These are phyloP conservation scores for Halotydeus destructor DNA, from an alignment of 1,140 invertebrate species.

Conservation along the genomic window DNA sequence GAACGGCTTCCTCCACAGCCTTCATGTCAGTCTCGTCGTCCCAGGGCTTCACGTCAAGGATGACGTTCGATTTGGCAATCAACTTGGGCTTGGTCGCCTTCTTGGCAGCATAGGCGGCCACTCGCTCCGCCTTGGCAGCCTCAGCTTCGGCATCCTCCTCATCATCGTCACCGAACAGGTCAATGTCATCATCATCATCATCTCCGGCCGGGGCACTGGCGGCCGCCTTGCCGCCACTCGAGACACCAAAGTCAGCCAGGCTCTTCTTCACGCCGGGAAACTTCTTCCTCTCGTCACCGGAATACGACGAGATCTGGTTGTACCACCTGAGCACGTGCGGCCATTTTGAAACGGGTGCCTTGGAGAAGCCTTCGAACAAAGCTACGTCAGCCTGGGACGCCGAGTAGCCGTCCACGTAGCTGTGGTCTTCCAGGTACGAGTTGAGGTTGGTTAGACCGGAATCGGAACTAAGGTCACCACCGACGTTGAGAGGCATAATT, in stretches of 20 bases:
- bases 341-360: background rate
- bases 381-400: constrained; percentile 11
- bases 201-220: constrained; percentile 21
- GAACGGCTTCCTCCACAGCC: constrained; percentile 54
- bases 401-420: constrained; percentile 12
- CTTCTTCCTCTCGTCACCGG: background rate
- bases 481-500: constrained; percentile 11
- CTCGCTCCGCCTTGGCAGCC: constrained; percentile 41
- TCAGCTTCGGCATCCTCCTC: constrained; percentile 26
- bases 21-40: constrained; percentile 89
- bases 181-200: constrained; percentile 61
- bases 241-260: constrained; percentile 10
- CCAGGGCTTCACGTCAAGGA: constrained; percentile 94
- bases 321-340: constrained; percentile 7
- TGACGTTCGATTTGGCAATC: constrained; percentile 82
- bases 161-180: constrained; percentile 77
- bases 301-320: constrained; percentile 6
- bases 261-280: constrained; percentile 11
- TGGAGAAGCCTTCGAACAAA: constrained; percentile 3
- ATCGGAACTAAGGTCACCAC: constrained; percentile 12
- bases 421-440: constrained; percentile 3
- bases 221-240: background rate
- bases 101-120: constrained; percentile 72
- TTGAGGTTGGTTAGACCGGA: constrained; percentile 8
- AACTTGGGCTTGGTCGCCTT: constrained; percentile 52